Conservation (phyloP, 2,888 invertebrate species). For the Eupithecia dodoneata region DNA sequence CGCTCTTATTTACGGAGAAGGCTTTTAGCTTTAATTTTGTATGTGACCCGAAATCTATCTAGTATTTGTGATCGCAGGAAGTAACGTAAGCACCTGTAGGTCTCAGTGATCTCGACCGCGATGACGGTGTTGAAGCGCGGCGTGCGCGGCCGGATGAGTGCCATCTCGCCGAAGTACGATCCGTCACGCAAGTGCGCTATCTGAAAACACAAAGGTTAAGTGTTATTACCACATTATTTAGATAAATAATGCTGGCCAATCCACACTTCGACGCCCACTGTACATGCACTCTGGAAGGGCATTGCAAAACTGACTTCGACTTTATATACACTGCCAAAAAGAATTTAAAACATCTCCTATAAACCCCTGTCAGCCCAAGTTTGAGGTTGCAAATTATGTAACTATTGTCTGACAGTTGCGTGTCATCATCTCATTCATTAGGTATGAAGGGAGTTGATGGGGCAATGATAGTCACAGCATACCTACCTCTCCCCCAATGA, state of each 20-base stretch:
- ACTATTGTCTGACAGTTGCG: neutral
- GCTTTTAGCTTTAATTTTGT: too few relatives aligned
- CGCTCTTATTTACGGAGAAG: too few relatives aligned
- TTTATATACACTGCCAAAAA: too few relatives aligned
- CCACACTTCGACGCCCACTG: too few relatives aligned
- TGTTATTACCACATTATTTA: neutral
- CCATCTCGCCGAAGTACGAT: slow-evolving; percentile 85
- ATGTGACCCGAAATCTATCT: too few relatives aligned
- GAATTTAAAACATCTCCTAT: too few relatives aligned
- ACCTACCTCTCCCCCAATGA: neutral
- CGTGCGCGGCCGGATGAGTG: slow-evolving; percentile 77
- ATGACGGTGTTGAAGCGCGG: slow-evolving; percentile 79
- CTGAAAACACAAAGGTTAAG: slow-evolving; percentile 40
- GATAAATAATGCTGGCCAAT: too few relatives aligned
- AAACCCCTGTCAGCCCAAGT: too few relatives aligned
- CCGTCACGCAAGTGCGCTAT: slow-evolving; percentile 84
- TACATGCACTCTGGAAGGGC: too few relatives aligned
- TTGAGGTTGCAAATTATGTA: too few relatives aligned
- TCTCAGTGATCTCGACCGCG: slow-evolving; percentile 85
- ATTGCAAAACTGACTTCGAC: too few relatives aligned
- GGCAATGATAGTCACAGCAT: neutral
- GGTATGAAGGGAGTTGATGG: neutral
- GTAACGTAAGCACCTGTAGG: slow-evolving; percentile 66
- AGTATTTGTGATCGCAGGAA: too few relatives aligned
- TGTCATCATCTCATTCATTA: neutral